Conservation (phyloP, 2,888 invertebrate species). For the Oscheius myriophilus region DNA sequence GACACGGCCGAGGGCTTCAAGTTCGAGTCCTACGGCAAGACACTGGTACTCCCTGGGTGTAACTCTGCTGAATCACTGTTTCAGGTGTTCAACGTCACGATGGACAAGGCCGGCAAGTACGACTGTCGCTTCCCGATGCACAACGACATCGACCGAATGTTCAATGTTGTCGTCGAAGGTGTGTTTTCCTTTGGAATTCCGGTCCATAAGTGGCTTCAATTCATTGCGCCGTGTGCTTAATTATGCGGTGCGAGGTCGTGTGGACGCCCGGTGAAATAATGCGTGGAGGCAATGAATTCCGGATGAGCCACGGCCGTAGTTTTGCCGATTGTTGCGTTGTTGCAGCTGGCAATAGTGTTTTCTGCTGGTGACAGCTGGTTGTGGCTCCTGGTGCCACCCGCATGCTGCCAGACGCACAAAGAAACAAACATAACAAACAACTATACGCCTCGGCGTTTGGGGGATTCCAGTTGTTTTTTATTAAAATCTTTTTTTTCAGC, state of each 20-base stretch:
- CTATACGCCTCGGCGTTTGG: not conserved
- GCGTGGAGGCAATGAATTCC: not conserved
- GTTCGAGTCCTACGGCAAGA: slow-evolving; percentile 69
- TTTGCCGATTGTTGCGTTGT: not conserved
- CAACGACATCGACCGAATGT: slow-evolving; percentile 71
- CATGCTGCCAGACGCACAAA: not conserved
- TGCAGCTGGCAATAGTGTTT: slow-evolving; percentile 5
- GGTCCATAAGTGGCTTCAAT: slow-evolving; percentile 7
- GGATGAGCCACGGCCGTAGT: not conserved
- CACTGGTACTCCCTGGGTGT: slow-evolving; percentile 40
- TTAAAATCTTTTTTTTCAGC: slow-evolving; percentile 69
- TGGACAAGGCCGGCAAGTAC: slow-evolving; percentile 89
- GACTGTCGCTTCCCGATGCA: slow-evolving; percentile 79
- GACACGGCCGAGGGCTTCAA: slow-evolving; percentile 60
- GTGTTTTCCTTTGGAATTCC: slow-evolving; percentile 40
- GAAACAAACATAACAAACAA: not conserved
- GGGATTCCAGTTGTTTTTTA: not conserved
- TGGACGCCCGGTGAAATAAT: not conserved
- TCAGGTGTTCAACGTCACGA: slow-evolving; percentile 81
- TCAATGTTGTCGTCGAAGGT: slow-evolving; percentile 72
- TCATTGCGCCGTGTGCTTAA: not conserved
- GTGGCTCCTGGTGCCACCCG: not conserved
- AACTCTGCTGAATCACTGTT: not conserved
- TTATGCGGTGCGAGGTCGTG: slow-evolving; percentile 3
- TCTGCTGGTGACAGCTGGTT: slow-evolving; percentile 6